Evolutionary conservation across 2,888 invertebrate species (phyloP), one percentile per base, ranked within the genome.

Genomic region (Erynnis tages): DNA sequence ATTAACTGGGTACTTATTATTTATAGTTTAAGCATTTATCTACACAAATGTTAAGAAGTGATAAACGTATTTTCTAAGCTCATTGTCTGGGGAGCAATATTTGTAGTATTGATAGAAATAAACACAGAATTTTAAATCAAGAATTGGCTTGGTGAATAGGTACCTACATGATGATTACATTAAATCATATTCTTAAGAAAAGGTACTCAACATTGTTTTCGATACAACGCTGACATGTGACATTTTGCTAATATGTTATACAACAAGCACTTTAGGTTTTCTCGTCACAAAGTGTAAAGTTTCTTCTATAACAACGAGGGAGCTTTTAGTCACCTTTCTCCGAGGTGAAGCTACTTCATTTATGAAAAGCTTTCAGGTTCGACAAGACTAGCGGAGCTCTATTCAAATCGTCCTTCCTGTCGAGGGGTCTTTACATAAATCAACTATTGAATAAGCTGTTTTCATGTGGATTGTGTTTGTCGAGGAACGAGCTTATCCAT

Each of bases 361-460:
- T 84, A 83, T 82, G 82, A 84, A 85, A 84, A 83, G 84, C 84
- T 85, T 85, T 84, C 80, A 84, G 76, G 73, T 81, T 78, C 76
- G 74, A 79, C 73, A 73, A 72, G 70, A 72, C 74, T 74, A 77
- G 71, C 71, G 69, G 74, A 70, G 71, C 71, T 75, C 82, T 83
- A 87, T 87, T 86, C 83, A 86, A 84, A 83, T 85, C 76, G 73
- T 71, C 76, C 72, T 74, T 73, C 73, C 77, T 73, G 69, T 73
- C 71, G 69, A 71, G 72, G 71, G 75, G 76, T 76, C 75, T 82
- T 79, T 58, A 59, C 67, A 69, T 69, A 67, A 65, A 67, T 70
- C 67, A 70, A 66, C 60, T 77, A 79, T 79, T 79, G 78, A 80
- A 80, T 77, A 80, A 82, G 77, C 73, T 77, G 70, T 75, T 73